phyloP scores from a whole-genome alignment of 2,888 invertebrate genomes.

The Hoplodrina ambigua region DNA sequence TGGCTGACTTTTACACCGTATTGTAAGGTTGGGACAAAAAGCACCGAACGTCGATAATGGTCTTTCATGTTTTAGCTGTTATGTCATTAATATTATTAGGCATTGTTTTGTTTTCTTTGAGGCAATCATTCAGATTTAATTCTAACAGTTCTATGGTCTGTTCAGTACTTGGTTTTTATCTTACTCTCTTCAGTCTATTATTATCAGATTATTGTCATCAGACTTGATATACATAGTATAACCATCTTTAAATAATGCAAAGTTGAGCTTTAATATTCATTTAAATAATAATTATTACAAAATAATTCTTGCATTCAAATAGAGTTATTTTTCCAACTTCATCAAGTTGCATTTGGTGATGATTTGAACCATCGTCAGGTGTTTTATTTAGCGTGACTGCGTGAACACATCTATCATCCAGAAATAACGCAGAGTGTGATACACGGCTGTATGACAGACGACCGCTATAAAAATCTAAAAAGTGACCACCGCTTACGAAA shows the following conservation, averaged over 20 bases:
- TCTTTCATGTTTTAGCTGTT: constrained; percentile 52
- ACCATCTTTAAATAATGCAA: no score
- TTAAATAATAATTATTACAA: background rate
- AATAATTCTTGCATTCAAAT: background rate
- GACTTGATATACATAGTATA: no score
- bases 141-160: background rate
- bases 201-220: background rate
- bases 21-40: constrained; percentile 62
- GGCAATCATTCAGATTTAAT: constrained; percentile 4
- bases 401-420: constrained; percentile 20
- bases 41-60: constrained; percentile 24
- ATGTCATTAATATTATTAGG: constrained; percentile 47
- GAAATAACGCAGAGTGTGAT: constrained; percentile 37
- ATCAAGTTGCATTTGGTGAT: constrained; percentile 13
- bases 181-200: background rate
- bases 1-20: constrained; percentile 71
- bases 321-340: constrained; percentile 1
- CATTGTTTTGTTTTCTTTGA: constrained; percentile 34
- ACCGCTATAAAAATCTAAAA: constrained; percentile 68
- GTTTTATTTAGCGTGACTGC: constrained; percentile 16
- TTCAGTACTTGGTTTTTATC: background rate
- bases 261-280: background rate
- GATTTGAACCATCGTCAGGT: constrained; percentile 33
- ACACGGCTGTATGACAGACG: constrained; percentile 65
- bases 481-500: constrained; percentile 86